A percentile compares a stretch with the other conserved stretches of the same genome.
phyloP scores from a whole-genome alignment of 2,888 invertebrate genomes.

The Gymnocheta viridis region DNA sequence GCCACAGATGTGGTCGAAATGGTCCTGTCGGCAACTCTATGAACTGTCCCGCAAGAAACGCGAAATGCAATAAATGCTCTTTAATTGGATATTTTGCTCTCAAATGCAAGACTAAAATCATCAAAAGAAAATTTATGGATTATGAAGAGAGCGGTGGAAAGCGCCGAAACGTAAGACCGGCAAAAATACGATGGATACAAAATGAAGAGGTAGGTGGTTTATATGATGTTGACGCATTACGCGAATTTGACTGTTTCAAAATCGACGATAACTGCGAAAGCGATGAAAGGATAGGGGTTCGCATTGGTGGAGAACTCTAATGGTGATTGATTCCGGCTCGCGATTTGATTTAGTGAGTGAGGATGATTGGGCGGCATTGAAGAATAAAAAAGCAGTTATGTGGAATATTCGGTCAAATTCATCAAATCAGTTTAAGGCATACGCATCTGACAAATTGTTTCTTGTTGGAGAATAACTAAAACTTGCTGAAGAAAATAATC shows the following conservation, averaged over 20 bases:
- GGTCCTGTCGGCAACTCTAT: neutral
- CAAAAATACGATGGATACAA: slow-evolving; percentile 71
- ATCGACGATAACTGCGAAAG: slow-evolving; percentile 41
- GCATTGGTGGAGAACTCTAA: slow-evolving; percentile 40
- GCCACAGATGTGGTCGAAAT: no score
- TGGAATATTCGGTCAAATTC: slow-evolving; percentile 55
- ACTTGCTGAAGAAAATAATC: no score
- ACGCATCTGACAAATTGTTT: slow-evolving; percentile 56
- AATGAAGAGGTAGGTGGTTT: slow-evolving; percentile 72
- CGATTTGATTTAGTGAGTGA: slow-evolving; percentile 57
- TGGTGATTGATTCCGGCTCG: slow-evolving; percentile 64
- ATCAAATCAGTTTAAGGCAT: slow-evolving; percentile 60
- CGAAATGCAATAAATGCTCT: no score
- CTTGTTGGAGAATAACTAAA: no score
- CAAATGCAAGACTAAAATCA: slow-evolving; percentile 50
- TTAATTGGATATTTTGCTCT: no score
- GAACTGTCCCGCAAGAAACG: slow-evolving; percentile 64
- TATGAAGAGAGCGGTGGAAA: neutral
- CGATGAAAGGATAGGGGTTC: slow-evolving; percentile 47
- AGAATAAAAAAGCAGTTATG: slow-evolving; percentile 18
- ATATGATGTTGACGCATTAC: slow-evolving; percentile 27
- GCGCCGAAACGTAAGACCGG: neutral
- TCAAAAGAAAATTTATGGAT: no score
- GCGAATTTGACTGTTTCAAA: slow-evolving; percentile 58
- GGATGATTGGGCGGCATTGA: slow-evolving; percentile 51